Conservation (phyloP, 2,113 vertebrate genomes). For the Limnothrissa miodon region DNA sequence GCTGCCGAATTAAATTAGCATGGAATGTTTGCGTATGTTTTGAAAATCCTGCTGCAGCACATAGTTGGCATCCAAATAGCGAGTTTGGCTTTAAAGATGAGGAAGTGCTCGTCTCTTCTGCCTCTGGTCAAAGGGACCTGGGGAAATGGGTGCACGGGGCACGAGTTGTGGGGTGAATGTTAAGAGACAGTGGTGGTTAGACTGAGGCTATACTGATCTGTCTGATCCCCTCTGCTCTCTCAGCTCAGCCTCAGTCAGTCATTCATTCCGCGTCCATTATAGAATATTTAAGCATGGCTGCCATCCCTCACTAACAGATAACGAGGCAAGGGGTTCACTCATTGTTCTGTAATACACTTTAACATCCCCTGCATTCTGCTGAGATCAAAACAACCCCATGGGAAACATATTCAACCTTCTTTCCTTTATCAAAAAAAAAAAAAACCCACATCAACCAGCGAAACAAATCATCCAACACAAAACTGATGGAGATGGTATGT, state of each 20-base stretch:
- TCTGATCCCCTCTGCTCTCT: not conserved
- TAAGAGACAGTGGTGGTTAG: not conserved
- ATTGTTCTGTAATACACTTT: not conserved
- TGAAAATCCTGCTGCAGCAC: not conserved
- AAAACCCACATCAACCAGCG: not conserved
- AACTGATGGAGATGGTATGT: not conserved
- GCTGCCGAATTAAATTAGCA: conserved; percentile 63
- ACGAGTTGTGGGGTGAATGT: not conserved
- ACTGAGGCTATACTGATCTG: not conserved
- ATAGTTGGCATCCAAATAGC: not conserved
- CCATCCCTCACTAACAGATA: not conserved
- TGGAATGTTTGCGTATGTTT: conserved; percentile 45
- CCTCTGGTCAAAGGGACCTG: not conserved
- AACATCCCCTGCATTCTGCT: not conserved
- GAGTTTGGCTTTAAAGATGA: not conserved
- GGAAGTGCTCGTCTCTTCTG: not conserved
- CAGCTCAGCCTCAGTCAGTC: not conserved
- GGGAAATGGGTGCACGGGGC: not conserved
- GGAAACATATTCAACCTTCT: not conserved
- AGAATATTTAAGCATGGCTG: not conserved
- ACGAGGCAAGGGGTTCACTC: not conserved
- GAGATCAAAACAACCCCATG: not conserved
- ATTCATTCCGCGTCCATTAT: not conserved
- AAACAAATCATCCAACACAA: not conserved
- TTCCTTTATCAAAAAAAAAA: not conserved